These are phyloP conservation scores for Ctenicera cuprea DNA, from an alignment of 2,888 invertebrate species.

Conservation along the genomic window DNA sequence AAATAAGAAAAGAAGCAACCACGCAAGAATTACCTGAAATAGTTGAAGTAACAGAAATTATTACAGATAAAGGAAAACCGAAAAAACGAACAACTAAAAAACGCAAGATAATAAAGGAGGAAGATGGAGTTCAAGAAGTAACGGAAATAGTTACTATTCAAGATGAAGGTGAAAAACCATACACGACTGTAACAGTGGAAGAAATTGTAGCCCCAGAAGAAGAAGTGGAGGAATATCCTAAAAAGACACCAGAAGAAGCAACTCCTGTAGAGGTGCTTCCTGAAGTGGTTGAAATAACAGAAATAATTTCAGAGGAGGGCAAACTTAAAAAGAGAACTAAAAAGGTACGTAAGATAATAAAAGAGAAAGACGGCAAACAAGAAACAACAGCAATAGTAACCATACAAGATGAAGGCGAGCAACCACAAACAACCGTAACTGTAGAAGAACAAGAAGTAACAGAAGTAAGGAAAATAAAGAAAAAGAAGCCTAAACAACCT, in stretches of 20 bases:
- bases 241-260: constrained; percentile 49
- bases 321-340: constrained; percentile 62
- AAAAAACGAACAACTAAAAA: constrained; percentile 65
- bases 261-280: constrained; percentile 65
- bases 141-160: constrained; percentile 73
- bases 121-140: constrained; percentile 68
- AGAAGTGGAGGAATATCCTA: constrained; percentile 25
- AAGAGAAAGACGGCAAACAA: constrained; percentile 62
- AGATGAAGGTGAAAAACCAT: constrained; percentile 71
- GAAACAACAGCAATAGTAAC: constrained; percentile 59
- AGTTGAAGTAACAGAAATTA: constrained; percentile 60
- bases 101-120: constrained; percentile 70
- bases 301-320: constrained; percentile 69
- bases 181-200: constrained; percentile 64
- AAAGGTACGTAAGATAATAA: constrained; percentile 60
- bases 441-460: constrained; percentile 58
- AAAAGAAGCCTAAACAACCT: constrained; percentile 48
- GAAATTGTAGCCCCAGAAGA: constrained; percentile 58
- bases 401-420: constrained; percentile 67
- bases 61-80: constrained; percentile 59
- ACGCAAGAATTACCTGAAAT: constrained; percentile 61
- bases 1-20: constrained; percentile 50
- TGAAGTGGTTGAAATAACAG: constrained; percentile 64
- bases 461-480: constrained; percentile 61
- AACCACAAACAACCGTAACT: constrained; percentile 64